phyloP scores from a whole-genome alignment of 2,888 invertebrate genomes.

The Carabus problematicus region DNA sequence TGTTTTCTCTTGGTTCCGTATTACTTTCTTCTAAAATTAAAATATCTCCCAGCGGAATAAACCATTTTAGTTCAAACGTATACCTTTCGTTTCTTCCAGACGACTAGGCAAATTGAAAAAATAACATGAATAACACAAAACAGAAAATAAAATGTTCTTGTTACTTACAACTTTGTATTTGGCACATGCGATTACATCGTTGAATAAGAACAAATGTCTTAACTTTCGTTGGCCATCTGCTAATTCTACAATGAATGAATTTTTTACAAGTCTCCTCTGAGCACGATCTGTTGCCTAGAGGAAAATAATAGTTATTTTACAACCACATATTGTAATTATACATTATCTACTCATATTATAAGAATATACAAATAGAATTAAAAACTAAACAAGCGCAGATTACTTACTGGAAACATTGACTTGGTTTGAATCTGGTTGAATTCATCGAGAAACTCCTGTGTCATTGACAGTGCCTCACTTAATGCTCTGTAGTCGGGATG shows the following conservation, averaged over 20 bases:
- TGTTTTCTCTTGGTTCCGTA: conserved; percentile 74
- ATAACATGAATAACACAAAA: conserved; percentile 5
- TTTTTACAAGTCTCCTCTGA: conserved; percentile 88
- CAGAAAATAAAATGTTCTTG: not conserved
- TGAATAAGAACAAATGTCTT: conserved; percentile 91
- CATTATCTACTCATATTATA: not conserved
- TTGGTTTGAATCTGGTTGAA: conserved; percentile 87
- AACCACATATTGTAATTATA: not conserved
- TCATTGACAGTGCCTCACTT: conserved; percentile 82
- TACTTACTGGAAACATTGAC: conserved; percentile 79
- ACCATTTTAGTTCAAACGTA: conserved; percentile 93
- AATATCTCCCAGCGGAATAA: conserved; percentile 85
- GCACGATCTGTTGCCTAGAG: conserved; percentile 77
- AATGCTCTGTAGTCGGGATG: conserved; percentile 82
- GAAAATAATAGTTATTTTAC: conserved; percentile 28
- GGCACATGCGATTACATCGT: conserved; percentile 94
- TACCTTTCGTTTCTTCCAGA: conserved; percentile 83
- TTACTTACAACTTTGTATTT: conserved; percentile 77
- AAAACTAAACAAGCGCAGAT: not conserved
- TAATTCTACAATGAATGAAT: conserved; percentile 92
- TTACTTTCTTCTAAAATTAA: conserved; percentile 74
- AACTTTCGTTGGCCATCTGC: conserved; percentile 89
- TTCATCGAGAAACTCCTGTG: conserved; percentile 89
- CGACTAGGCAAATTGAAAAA: conserved; percentile 61
- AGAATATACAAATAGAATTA: not conserved